Evolutionary conservation across 2,797 vertebrate genomes (phyloP), one percentile per base, ranked within the genome.

Genomic region (Gymnodraco acuticeps): DNA sequence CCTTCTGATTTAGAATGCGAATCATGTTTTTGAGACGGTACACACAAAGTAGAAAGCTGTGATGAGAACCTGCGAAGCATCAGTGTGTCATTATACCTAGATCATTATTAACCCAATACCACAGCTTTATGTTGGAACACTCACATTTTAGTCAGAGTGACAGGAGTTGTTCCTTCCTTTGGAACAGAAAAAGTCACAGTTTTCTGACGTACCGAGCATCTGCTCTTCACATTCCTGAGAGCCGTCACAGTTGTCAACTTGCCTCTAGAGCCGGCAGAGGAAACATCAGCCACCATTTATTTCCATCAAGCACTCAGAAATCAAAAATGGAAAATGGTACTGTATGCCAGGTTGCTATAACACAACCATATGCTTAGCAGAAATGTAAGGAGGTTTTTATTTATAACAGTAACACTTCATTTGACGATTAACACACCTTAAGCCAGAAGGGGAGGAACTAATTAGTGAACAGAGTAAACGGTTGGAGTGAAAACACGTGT

Each of bases 171-270:
- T 33, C 23, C 3, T 27, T 79, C 70, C 64, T 51, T 38, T 79
- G 59, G n/a, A 27, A 53, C 45, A 70, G 54, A 68, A 58, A 61
- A 65, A 77, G 61, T 66, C 55, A 56, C 31, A 31, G 33, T 80
- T 68, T 15, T 75, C 50, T 56, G 78, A 80, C 67, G 3, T 42
- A 63, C 10, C 42, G 55, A 78, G 68, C 77, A 73, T 84, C 74
- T 74, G 73, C 43, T 83, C 46, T 10, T 75, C 70, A 64, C 53
- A 7, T 65, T 67, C 64, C 48, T 61, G 52, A 75, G 20, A 78
- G 73, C 76, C 61, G 74, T 69, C 73, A 67, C 62, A 38, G 10
- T 72, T 33, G 63, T 73, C 77, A 17, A 52, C 64, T 72, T 31
- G 45, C 50, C 68, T 55, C 76, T 23, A 13, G 41, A 67, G 45